These are phyloP conservation scores for Drosophila willistoni DNA, from an alignment of 1,140 invertebrate genomes.

Conservation along the genomic window DNA sequence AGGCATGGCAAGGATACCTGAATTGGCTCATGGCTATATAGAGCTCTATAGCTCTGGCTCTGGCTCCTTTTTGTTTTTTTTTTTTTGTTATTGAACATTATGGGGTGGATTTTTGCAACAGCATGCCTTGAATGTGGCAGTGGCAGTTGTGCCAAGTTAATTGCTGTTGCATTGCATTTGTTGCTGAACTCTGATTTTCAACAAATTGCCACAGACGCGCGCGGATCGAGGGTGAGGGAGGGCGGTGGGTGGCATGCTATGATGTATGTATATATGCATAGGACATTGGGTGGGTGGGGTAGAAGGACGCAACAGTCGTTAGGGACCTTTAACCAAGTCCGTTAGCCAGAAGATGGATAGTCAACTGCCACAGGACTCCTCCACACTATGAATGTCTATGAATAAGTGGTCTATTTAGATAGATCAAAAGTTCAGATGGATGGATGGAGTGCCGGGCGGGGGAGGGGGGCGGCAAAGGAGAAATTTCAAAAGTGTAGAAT, in stretches of 20 bases:
- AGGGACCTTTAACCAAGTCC: conserved; percentile 17
- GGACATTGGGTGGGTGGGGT: background rate
- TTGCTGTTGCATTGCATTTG: conserved; percentile 80
- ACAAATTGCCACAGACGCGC: conserved; percentile 73
- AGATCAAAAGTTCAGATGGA: conserved; percentile 16
- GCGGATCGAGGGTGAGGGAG: conserved; percentile 4
- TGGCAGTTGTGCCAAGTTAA: conserved; percentile 80
- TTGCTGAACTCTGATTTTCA: conserved; percentile 78
- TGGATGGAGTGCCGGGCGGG: no score
- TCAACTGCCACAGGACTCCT: background rate
- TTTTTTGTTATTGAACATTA: conserved; percentile 71
- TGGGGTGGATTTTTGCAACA: conserved; percentile 75
- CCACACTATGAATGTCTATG: conserved; percentile 8
- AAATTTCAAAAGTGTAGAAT: background rate
- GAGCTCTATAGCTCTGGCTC: conserved; percentile 29
- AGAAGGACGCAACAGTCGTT: conserved; percentile 18
- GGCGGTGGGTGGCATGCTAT: conserved; percentile 16
- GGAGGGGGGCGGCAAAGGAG: background rate
- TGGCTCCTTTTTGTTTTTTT: conserved; percentile 29
- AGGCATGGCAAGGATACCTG: conserved; percentile 3
- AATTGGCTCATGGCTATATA: conserved; percentile 8
- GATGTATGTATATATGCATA: background rate
- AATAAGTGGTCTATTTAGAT: conserved; percentile 20
- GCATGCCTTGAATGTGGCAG: conserved; percentile 69
- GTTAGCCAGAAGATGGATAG: conserved; percentile 20